Conservation (phyloP, 2,113 vertebrate genomes). For the Lutjanus erythropterus region DNA sequence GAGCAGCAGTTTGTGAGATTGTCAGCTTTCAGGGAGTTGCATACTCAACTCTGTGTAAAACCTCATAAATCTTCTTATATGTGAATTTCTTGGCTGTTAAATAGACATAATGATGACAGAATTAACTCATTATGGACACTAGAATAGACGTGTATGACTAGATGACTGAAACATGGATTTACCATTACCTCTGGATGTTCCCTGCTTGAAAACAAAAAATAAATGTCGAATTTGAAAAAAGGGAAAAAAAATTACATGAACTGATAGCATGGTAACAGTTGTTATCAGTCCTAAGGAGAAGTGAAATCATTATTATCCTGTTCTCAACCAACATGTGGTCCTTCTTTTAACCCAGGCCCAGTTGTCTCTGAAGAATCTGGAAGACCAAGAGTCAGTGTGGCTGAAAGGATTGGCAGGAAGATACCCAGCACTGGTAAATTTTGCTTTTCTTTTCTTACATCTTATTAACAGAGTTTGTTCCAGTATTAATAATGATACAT, state of each 20-base stretch:
- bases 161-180: no score
- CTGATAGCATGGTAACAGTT: background rate
- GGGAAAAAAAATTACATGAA: background rate
- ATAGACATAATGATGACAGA: no score
- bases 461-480: background rate
- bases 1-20: background rate
- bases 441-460: background rate
- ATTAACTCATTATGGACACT: no score
- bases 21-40: background rate
- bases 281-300: background rate
- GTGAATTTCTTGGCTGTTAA: no score
- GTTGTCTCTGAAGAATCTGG: constrained; percentile 76
- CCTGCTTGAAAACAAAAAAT: background rate
- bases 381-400: constrained; percentile 78
- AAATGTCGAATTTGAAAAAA: background rate
- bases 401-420: constrained; percentile 86
- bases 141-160: no score
- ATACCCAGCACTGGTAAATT: constrained; percentile 59
- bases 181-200: background rate
- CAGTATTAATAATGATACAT: background rate
- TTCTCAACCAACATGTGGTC: background rate
- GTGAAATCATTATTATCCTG: background rate
- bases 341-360: background rate
- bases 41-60: background rate
- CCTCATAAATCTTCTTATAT: no score